Percentiles rank a stretch among this genome's conserved stretches.
phyloP scores from a whole-genome alignment of 2,113 vertebrate species.

The Caloenas nicobarica region DNA sequence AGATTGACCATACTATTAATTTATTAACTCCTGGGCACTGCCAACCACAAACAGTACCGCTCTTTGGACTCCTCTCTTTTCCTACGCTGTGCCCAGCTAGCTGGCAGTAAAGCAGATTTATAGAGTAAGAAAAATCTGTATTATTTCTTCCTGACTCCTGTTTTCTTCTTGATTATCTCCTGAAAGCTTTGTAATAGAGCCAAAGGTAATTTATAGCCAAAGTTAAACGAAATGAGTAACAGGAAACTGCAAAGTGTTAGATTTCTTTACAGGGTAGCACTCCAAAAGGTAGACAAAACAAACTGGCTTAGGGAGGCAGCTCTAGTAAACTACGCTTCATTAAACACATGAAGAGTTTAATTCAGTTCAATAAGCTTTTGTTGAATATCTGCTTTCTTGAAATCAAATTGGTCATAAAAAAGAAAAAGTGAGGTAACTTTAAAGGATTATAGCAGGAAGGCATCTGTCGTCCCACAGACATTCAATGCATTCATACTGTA shows the following conservation, averaged over 20 bases:
- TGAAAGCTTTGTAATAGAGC: conserved; percentile 48
- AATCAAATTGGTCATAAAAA: conserved; percentile 47
- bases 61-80: not conserved
- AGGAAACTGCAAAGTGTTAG: conserved; percentile 49
- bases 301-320: conserved; percentile 32
- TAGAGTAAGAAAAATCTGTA: conserved; percentile 20
- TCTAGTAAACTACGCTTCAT: conserved; percentile 29
- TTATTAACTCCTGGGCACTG: not conserved
- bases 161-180: conserved; percentile 54
- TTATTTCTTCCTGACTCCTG: conserved; percentile 38
- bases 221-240: conserved; percentile 43
- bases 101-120: conserved; percentile 30
- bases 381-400: conserved; percentile 29
- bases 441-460: conserved; percentile 10
- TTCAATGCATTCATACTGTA: not conserved
- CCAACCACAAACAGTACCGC: not conserved
- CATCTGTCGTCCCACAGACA: not conserved
- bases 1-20: not conserved
- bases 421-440: not conserved
- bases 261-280: conserved; percentile 51
- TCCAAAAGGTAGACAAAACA: conserved; percentile 58
- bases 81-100: not conserved
- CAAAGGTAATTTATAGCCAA: conserved; percentile 51
- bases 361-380: conserved; percentile 38
- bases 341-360: conserved; percentile 47